Evolutionary conservation across 2,113 vertebrate species (phyloP), one percentile per base, ranked within the genome.

Genomic region (Callipepla californica): DNA sequence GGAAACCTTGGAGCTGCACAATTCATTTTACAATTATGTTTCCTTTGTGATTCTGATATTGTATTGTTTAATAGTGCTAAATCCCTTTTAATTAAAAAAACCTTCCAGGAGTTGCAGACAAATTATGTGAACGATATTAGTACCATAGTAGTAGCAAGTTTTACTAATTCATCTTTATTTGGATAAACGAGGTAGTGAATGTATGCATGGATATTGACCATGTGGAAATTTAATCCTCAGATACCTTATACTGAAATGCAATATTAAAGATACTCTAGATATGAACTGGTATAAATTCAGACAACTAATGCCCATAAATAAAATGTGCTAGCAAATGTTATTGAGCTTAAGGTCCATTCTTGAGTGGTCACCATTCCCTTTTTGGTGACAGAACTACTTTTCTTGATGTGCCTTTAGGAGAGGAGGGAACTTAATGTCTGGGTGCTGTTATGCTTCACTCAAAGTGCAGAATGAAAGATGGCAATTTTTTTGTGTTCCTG

Each of bases 71-170:
- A 93, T 94, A 87, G 78, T 50, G 76, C 83, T 93, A 96, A 97
- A 95, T 95, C 87, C 92, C 90, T 95, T 93, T 87, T 94, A 95
- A 96, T 96, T 93, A 85, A 87, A 95, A 88, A 53, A 97, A 88
- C 77, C 62, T 92, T 96, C 65, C 78, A 96, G 80, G 61, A 45
- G 65, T 89, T 93, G 65, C 17, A 40, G 65, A n/a, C 3, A 69
- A 62, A 22, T 91, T 95, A 85, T 38, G 59, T 80, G 51, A 89
- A 55, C 63, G 75, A 53, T 68, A 74, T 80, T 47, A 45, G 45
- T 15, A 67, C 22, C 53, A 50, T 36, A 47, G 16, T 44, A 66
- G 50, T 16, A 36, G 12, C n/a, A 51, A 38, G 50, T 51, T 23
- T n/a, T 42, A 67, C 34, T 36, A 36, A 17, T 61, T 45, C 65